Base-by-base conservation (phyloP, 2,888 invertebrate genomes). In the Nomada ruficornis region DNA sequence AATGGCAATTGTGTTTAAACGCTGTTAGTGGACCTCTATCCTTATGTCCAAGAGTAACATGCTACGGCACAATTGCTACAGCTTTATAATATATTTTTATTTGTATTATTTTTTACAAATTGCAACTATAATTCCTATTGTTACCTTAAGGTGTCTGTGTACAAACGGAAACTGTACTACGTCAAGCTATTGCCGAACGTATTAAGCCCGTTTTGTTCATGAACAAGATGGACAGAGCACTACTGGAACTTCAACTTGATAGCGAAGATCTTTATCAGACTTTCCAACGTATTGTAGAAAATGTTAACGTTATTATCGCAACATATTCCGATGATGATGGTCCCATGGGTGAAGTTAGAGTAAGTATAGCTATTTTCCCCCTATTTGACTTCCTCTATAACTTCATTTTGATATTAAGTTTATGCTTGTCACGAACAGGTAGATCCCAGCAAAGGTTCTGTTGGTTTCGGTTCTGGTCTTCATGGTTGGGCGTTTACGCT, bases 151-250 rank as follows among this genome's bases (percentile, higher is more conserved):
- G 99, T 96, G 99, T 99, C 88, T 99, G 99, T 94, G 99, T 99
- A 90, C 99, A 99, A 95, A 99, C 99, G 54, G 99, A 99, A 95
- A 99, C 99, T 92, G 99, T 99, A 80, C 96, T 99, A 92, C 98
- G 99, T 95, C 99, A 99, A 94, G 99, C 99, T 85, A 99, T 99
- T 93, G 98, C 99, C 85, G 99, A 99, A 95, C 97, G 99, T 93
- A 99, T 99, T 93, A 99, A 99, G 97, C 99, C 99, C 77, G 98
- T 99, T 90, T 96, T 99, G 91, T 99, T 99, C 97, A 99, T 99
- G 99, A 99, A 99, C 97, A 99, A 99, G 95, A 99, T 99, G 99
- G 99, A 99, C 95, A 97, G 99, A 90, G 99, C 99, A 89, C 96
- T 99, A 81, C 95, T 99, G 55, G 99, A 99, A 94, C 95, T 99